phyloP scores from a whole-genome alignment of 2,113 vertebrate genomes.

The Odocoileus hemionus region DNA sequence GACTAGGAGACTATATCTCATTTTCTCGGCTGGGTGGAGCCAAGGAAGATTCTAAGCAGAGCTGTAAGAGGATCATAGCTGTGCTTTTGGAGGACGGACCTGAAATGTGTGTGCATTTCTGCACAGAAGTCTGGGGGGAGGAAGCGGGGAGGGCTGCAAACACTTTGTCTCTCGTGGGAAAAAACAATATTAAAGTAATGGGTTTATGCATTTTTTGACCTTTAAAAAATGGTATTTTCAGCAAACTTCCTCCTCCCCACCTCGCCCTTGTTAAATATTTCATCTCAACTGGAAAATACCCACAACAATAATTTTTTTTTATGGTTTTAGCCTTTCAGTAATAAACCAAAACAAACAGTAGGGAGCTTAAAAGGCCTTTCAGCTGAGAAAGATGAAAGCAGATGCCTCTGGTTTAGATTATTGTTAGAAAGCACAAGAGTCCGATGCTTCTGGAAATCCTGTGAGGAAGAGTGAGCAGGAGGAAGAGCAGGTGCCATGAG shows the following conservation, averaged over 20 bases:
- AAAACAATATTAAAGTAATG: constrained; percentile 66
- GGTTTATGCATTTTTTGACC: constrained; percentile 71
- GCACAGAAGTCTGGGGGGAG: neutral
- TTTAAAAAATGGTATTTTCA: constrained; percentile 72
- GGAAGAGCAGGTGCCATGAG: neutral
- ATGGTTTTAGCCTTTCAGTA: constrained; percentile 68
- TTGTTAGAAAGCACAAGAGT: constrained; percentile 49
- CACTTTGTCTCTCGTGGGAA: constrained; percentile 39
- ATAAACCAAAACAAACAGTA: constrained; percentile 75
- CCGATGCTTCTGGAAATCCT: constrained; percentile 4
- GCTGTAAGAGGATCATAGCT: neutral
- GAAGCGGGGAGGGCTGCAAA: neutral
- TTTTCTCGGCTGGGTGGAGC: neutral
- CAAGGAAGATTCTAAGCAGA: neutral
- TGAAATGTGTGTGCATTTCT: neutral
- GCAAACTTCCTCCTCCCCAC: constrained; percentile 61
- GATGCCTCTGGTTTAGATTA: constrained; percentile 49
- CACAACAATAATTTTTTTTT: constrained; percentile 68
- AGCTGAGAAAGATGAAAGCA: constrained; percentile 56
- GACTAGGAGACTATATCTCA: neutral
- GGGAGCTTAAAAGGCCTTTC: constrained; percentile 66
- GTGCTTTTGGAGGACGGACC: neutral
- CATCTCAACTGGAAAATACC: constrained; percentile 76
- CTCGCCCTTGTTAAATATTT: constrained; percentile 74
- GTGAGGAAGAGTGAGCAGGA: neutral